These are phyloP conservation scores for Paraescarpia echinospica DNA, from an alignment of 1,140 invertebrate genomes.

Conservation along the genomic window DNA sequence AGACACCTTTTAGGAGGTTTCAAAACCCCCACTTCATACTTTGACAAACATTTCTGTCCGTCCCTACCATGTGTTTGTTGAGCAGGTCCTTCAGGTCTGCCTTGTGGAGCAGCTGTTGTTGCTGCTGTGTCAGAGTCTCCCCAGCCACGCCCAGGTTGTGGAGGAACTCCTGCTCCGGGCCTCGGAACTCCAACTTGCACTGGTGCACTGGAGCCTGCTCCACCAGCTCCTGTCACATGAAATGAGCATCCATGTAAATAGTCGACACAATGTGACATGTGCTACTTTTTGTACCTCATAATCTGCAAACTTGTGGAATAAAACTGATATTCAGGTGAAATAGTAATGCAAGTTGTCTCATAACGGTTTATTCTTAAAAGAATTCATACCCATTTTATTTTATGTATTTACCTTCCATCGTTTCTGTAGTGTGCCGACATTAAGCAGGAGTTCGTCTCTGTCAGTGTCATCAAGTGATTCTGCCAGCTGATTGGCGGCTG, in stretches of 20 bases:
- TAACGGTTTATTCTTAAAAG: too few relatives aligned
- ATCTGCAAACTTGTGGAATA: too few relatives aligned
- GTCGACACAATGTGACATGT: too few relatives aligned
- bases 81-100: slow-evolving; percentile 79
- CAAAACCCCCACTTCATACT: too few relatives aligned
- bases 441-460: background rate
- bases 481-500: slow-evolving; percentile 77
- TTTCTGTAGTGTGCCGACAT: background rate
- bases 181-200: slow-evolving; percentile 82
- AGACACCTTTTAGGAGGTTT: too few relatives aligned
- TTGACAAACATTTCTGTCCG: too few relatives aligned
- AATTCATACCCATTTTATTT: too few relatives aligned
- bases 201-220: slow-evolving; percentile 81
- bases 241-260: background rate
- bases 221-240: slow-evolving; percentile 63
- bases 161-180: slow-evolving; percentile 82
- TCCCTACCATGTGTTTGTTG: slow-evolving; percentile 66
- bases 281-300: too few relatives aligned
- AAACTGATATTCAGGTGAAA: too few relatives aligned
- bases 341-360: too few relatives aligned
- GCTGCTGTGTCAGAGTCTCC: slow-evolving; percentile 79
- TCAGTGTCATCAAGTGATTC: slow-evolving; percentile 65
- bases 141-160: slow-evolving; percentile 86
- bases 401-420: background rate
- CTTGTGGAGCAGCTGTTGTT: slow-evolving; percentile 73